phyloP scores from a whole-genome alignment of 2,888 invertebrate genomes.

The Cecidostiba fungosa region DNA sequence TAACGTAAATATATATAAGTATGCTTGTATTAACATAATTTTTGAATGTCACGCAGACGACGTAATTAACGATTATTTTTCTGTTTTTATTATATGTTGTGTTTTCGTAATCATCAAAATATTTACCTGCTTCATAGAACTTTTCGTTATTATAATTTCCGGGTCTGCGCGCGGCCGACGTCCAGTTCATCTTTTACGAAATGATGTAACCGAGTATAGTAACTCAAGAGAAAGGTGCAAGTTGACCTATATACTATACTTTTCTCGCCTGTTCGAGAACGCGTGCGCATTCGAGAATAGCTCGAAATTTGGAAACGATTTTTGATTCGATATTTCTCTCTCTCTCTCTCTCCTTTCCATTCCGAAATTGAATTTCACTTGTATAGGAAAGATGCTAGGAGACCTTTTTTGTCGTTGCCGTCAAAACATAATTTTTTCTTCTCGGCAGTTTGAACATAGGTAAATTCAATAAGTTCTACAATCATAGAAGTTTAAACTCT shows the following conservation, averaged over 20 bases:
- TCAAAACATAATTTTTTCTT: too few relatives aligned
- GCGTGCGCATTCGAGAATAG: neutral
- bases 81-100: neutral
- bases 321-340: neutral
- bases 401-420: too few relatives aligned
- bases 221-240: neutral
- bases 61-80: conserved; percentile 4
- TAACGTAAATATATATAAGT: conserved; percentile 16
- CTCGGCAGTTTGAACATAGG: too few relatives aligned
- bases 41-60: neutral
- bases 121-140: neutral
- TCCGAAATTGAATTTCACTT: too few relatives aligned
- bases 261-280: neutral
- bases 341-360: too few relatives aligned
- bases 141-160: neutral
- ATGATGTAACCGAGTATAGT: neutral
- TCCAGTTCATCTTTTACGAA: neutral
- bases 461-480: too few relatives aligned
- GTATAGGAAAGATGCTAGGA: too few relatives aligned
- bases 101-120: neutral
- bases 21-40: conserved; percentile 35
- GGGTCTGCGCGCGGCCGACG: neutral
- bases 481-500: too few relatives aligned
- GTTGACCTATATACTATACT: conserved; percentile 5
- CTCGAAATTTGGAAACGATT: neutral